Conservation (phyloP, 2,113 vertebrate species). For the Mus pahari region DNA sequence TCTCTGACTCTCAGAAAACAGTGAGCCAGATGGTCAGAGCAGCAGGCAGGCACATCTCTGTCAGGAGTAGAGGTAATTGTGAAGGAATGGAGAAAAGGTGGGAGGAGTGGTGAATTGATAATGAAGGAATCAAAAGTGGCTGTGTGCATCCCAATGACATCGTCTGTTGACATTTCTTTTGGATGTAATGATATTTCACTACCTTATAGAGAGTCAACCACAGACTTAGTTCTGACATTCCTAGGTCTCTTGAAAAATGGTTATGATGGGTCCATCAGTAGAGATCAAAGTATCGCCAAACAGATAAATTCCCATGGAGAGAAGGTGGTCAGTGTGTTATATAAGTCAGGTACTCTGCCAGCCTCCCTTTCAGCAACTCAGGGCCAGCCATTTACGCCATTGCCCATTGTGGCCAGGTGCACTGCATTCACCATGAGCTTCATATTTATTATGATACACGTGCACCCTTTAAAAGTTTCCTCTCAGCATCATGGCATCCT, state of each 20-base stretch:
- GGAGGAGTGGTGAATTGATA: neutral
- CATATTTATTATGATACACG: neutral
- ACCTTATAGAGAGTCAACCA: neutral
- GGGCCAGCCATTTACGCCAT: neutral
- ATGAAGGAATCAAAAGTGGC: neutral
- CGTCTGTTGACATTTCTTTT: constrained; percentile 2
- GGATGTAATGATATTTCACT: constrained; percentile 48
- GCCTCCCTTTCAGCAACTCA: neutral
- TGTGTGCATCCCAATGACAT: neutral
- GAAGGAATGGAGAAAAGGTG: constrained; percentile 11
- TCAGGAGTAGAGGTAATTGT: constrained; percentile 62
- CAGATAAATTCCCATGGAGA: neutral
- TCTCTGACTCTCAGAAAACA: constrained; percentile 51
- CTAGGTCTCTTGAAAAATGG: constrained; percentile 20
- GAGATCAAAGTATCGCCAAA: neutral
- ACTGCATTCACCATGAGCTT: too few relatives aligned
- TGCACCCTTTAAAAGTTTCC: neutral
- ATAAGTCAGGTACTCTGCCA: neutral
- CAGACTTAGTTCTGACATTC: neutral
- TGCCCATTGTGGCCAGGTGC: neutral
- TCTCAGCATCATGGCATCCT: neutral
- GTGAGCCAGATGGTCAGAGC: constrained; percentile 65
- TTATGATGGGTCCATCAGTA: neutral
- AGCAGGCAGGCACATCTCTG: constrained; percentile 34
- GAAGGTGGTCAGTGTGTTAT: neutral